Base-by-base conservation (phyloP, 2,113 vertebrate species). In the Macheiramphus alcinus region DNA sequence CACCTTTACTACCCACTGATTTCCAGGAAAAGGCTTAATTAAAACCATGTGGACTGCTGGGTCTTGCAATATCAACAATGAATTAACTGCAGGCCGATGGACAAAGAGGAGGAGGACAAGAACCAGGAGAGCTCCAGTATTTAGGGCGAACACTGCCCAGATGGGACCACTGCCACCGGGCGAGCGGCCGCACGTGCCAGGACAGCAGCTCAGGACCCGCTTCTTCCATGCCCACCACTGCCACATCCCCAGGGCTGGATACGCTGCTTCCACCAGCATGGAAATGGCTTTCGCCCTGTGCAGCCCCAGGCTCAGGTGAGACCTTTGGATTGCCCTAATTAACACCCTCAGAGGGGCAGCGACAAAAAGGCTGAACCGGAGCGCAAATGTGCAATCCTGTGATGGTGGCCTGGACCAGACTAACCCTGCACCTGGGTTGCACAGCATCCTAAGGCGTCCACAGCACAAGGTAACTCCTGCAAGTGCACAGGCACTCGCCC, bases 151-250 rank as follows among this genome's bases (percentile, higher is more conserved):
- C 5, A 1, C 16, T 21, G 63, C 42, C 19, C 65, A n/a, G 32
- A 11, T 2, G 18, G 86, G 42, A 88, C 0, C 45, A 26, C 3
- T 14, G 89, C 32, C 40, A 42, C 17, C 0, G 0, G n/a, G 31
- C 1, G 2, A 80, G 56, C 1, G 4, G 26, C 36, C 5, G 2
- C 55, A 38, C 2, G 0, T 0, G 1, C 29, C 14, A 27, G 45
- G 45, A 75, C 52, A 58, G 68, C 34, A 78, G 65, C 85, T 52
- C 63, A 67, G 52, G 36, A 56, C 52, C 7, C 4, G 1, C 42
- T 45, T 62, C 29, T 38, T 21, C 61, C 56, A 16, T 0, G 0
- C 2, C 59, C 74, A 65, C 9, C 68, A 5, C 21, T 32, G 65
- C 55, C 80, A 87, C 2, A 0, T 29, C 17, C 36, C 42, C 4